Percentiles rank a stretch among this genome's conserved stretches.
Conservation (phyloP, 2,797 vertebrate species). For the Schizopygopsis malacanthus region DNA sequence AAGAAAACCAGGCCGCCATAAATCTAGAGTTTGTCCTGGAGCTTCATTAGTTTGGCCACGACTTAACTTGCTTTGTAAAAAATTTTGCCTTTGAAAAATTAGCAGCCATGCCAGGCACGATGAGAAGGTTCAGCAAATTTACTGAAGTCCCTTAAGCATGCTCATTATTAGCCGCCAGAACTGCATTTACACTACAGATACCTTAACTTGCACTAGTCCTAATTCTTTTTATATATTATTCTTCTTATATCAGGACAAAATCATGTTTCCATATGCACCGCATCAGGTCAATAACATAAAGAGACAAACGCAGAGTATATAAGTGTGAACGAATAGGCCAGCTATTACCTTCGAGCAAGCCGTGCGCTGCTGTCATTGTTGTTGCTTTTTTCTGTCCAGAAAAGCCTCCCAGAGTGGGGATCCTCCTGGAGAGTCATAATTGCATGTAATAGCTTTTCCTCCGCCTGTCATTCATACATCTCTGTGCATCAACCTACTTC, state of each 20-base stretch:
- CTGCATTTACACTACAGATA: not conserved
- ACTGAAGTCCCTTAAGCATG: conserved; percentile 32
- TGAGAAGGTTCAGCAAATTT: conserved; percentile 43
- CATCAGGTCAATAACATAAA: conserved; percentile 2
- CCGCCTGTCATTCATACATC: conserved; percentile 42
- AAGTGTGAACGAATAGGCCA: too few relatives aligned
- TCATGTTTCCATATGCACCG: not conserved
- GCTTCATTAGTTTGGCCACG: conserved; percentile 35
- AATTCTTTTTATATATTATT: not conserved
- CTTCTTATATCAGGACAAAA: not conserved
- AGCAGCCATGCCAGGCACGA: conserved; percentile 20
- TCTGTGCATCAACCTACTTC: conserved; percentile 49
- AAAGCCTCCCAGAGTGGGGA: too few relatives aligned
- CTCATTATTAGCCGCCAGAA: conserved; percentile 45
- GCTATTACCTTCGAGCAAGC: too few relatives aligned
- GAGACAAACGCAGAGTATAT: too few relatives aligned
- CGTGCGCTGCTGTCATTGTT: too few relatives aligned
- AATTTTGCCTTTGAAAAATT: conserved; percentile 48
- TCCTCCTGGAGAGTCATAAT: too few relatives aligned
- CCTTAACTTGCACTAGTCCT: not conserved
- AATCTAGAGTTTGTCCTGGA: conserved; percentile 38
- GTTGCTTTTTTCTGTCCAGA: too few relatives aligned
- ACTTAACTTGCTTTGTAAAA: conserved; percentile 47
- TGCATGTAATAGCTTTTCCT: too few relatives aligned
- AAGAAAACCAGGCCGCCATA: conserved; percentile 21